These are phyloP conservation scores for Gymnodraco acuticeps DNA, from an alignment of 2,797 vertebrate species.

Conservation along the genomic window DNA sequence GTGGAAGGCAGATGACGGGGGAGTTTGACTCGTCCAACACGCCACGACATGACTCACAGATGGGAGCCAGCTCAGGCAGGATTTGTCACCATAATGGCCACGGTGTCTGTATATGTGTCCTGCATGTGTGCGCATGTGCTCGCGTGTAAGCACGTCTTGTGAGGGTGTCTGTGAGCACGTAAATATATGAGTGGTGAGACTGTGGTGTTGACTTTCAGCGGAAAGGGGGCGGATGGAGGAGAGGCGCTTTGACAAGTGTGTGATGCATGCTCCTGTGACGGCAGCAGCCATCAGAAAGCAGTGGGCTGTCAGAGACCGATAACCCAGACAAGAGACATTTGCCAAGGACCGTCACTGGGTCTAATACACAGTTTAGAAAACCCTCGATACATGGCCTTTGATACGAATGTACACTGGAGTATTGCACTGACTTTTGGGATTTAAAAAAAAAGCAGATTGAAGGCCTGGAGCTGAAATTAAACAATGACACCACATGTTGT, in stretches of 20 bases:
- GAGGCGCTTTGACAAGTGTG: slow-evolving; percentile 80
- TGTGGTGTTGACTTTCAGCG: slow-evolving; percentile 71
- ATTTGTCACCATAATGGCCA: slow-evolving; percentile 82
- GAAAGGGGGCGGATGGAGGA: slow-evolving; percentile 75
- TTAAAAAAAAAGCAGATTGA: background rate
- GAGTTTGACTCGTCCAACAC: slow-evolving; percentile 76
- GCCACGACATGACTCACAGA: slow-evolving; percentile 78
- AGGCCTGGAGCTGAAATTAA: slow-evolving; percentile 8
- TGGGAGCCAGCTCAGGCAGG: slow-evolving; percentile 76
- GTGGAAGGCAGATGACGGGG: slow-evolving; percentile 79
- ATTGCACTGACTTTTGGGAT: slow-evolving; percentile 17
- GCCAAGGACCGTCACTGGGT: slow-evolving; percentile 52
- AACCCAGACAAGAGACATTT: slow-evolving; percentile 67
- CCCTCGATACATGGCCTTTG: slow-evolving; percentile 10
- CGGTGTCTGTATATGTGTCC: slow-evolving; percentile 57
- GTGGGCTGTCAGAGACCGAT: slow-evolving; percentile 71
- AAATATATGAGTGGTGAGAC: slow-evolving; percentile 73
- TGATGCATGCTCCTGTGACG: slow-evolving; percentile 81
- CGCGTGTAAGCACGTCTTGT: slow-evolving; percentile 45
- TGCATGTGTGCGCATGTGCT: slow-evolving; percentile 41
- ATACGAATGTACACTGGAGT: slow-evolving; percentile 32
- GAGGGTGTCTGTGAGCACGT: slow-evolving; percentile 58
- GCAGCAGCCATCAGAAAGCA: slow-evolving; percentile 74
- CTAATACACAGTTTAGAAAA: slow-evolving; percentile 52
- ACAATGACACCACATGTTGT: background rate